phyloP scores from a whole-genome alignment of 1,140 invertebrate species.

The Trichoplusia ni region DNA sequence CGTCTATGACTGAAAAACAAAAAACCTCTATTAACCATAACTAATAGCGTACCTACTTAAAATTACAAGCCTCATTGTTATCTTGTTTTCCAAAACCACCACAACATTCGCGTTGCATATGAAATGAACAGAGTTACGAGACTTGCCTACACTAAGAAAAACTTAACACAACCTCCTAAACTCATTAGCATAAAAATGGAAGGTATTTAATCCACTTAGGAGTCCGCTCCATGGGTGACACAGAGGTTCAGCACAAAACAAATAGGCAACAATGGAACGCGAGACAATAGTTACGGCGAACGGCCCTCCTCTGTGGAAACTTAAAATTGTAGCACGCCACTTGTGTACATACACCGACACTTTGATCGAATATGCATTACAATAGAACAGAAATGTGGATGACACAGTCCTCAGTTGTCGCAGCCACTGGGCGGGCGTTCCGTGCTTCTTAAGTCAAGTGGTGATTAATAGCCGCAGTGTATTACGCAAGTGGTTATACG shows the following conservation, averaged over 20 bases:
- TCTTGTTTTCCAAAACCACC: too few relatives aligned
- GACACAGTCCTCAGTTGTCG: constrained; percentile 65
- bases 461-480: too few relatives aligned
- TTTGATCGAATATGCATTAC: constrained; percentile 80
- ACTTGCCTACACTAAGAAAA: too few relatives aligned
- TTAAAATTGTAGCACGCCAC: constrained; percentile 62
- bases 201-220: constrained; percentile 2
- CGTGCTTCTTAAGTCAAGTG: not conserved
- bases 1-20: too few relatives aligned
- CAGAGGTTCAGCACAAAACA: constrained; percentile 33
- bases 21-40: too few relatives aligned
- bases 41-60: too few relatives aligned
- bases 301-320: constrained; percentile 50
- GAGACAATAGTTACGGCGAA: constrained; percentile 49
- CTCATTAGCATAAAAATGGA: constrained; percentile 18
- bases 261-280: constrained; percentile 40
- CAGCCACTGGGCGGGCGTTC: constrained; percentile 55
- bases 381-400: constrained; percentile 66
- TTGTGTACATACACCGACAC: constrained; percentile 70
- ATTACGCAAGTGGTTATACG: too few relatives aligned
- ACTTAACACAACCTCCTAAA: not conserved
- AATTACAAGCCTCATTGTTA: too few relatives aligned
- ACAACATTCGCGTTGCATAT: too few relatives aligned
- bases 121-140: too few relatives aligned
- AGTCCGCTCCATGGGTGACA: not conserved